Percentiles rank a stretch among this genome's conserved stretches.
These are phyloP conservation scores for Trachelus troglodyta DNA, from an alignment of 2,888 invertebrate genomes.

Conservation along the genomic window DNA sequence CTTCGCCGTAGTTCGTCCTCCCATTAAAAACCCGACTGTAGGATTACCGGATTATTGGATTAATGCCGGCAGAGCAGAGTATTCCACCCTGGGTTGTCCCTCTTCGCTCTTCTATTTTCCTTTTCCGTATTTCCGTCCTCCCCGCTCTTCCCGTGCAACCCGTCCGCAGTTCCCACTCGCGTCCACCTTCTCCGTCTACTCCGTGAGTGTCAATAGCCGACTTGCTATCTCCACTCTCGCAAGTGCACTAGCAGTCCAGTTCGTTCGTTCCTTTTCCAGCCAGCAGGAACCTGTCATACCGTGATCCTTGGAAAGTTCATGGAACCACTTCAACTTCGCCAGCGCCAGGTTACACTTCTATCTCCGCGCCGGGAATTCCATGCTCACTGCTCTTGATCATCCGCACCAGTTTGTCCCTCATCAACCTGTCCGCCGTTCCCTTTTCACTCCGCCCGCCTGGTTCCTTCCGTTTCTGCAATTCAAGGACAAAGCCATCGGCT, in stretches of 20 bases:
- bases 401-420: constrained; percentile 8
- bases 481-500: background rate
- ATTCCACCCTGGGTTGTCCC: background rate
- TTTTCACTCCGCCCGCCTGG: constrained; percentile 30
- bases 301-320: background rate
- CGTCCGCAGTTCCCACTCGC: background rate
- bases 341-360: background rate
- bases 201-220: background rate
- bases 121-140: background rate
- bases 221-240: background rate
- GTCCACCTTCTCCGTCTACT: background rate
- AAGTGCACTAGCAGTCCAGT: background rate
- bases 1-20: constrained; percentile 5
- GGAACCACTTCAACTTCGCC: background rate
- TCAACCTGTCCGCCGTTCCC: constrained; percentile 15
- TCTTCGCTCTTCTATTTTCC: background rate
- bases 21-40: constrained; percentile 6
- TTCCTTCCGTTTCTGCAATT: constrained; percentile 28
- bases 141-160: background rate
- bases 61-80: constrained; percentile 2
- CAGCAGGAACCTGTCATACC: background rate
- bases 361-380: background rate
- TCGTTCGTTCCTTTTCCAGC: background rate
- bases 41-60: constrained; percentile 19
- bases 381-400: background rate